Base-by-base conservation (phyloP, 2,113 vertebrate species). In the Cettia cetti region DNA sequence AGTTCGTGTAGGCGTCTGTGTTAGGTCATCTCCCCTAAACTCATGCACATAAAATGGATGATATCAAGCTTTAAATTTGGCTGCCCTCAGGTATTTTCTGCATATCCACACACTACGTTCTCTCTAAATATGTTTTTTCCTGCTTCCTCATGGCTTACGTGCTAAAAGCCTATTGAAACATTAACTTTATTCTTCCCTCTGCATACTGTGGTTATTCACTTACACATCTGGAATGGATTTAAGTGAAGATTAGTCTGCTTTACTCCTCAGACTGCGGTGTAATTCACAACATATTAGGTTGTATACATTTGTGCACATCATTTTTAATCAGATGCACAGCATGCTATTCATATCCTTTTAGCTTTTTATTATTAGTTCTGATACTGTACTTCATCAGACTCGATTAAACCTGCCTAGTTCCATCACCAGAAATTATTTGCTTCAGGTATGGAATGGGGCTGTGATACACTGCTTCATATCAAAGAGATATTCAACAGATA, bases 251-350 rank as follows among this genome's bases (percentile, higher is more conserved):
- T 93, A 95, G 93, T 60, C 93, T 96, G 83, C 64, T 91, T 94
- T 93, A 91, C 87, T 95, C 94, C 71, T 94, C 52, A 91, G 92
- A 83, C 89, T 92, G 68, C 0, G 1, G 35, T 65, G 91, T 96
- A 96, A 94, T 96, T 97, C 92, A 90, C 89, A 95, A 95, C 95
- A 94, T 95, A 95, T 92, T 94, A 95, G 82, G 76, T 66, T 93
- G 95, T 95, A 91, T 89, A 91, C 85, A 77, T 95, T 95, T 71
- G 74, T 1, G 3, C 83, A 93, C 82, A 96, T 95, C 86, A 81
- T 89, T 94, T 97, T 94, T 95, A 92, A 95, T 93, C 86, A 95
- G 95, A 96, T 96, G 95, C 94, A 96, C 95, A 97, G 95, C 93
- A 94, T 92, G 95, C 69, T 33, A 5, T 76, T 96, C 89, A 87